These are phyloP conservation scores for Pectinophora gossypiella DNA, from an alignment of 1,140 invertebrate genomes.

Conservation along the genomic window DNA sequence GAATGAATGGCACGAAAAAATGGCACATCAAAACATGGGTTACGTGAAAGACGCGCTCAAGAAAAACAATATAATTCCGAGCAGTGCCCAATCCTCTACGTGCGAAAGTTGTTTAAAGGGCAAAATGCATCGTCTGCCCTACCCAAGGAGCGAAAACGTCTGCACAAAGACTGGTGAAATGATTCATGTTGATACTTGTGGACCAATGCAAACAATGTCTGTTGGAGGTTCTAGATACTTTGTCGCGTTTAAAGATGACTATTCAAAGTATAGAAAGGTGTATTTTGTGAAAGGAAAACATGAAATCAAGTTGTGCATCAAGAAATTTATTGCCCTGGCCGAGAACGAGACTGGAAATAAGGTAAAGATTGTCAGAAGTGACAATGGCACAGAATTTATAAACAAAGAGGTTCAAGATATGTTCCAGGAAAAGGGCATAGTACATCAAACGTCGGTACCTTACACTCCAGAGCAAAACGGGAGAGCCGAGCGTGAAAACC, in stretches of 20 bases:
- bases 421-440: no score
- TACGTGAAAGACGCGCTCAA: constrained; percentile 27
- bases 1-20: constrained; percentile 37
- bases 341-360: no score
- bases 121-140: constrained; percentile 14
- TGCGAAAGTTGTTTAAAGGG: constrained; percentile 16
- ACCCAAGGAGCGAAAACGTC: constrained; percentile 21
- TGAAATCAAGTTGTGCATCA: no score
- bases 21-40: constrained; percentile 35
- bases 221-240: constrained; percentile 21
- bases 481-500: no score
- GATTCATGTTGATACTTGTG: constrained; percentile 64
- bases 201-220: constrained; percentile 48
- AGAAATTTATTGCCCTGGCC: no score
- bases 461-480: no score
- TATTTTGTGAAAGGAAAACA: no score
- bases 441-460: no score
- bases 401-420: no score
- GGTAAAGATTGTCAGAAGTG: no score
- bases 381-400: no score
- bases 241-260: constrained; percentile 23
- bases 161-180: constrained; percentile 38
- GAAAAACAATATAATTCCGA: constrained; percentile 11
- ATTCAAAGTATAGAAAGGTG: no score
- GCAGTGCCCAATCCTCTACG: constrained; percentile 1